Conservation (phyloP, 2,797 vertebrate genomes). For the Crenuchus spilurus region DNA sequence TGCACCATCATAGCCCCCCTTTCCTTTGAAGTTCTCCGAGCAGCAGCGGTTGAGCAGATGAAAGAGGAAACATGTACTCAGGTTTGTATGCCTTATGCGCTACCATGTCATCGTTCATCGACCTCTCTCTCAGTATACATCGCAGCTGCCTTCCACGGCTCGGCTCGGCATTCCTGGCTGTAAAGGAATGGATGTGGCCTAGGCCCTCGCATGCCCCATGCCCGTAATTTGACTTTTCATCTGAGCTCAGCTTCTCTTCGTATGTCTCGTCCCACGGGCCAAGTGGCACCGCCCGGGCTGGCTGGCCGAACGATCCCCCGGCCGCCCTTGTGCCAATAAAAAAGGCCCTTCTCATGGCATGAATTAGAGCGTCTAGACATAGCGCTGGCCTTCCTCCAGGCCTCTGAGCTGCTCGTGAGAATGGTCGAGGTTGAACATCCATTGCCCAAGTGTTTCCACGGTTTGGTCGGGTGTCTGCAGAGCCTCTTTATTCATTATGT, state of each 20-base stretch:
- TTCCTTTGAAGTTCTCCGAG: background rate
- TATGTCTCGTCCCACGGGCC: background rate
- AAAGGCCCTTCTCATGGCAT: conserved; percentile 25
- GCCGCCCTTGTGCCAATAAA: conserved; percentile 25
- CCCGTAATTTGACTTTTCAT: conserved; percentile 2
- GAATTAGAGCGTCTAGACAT: conserved; percentile 48
- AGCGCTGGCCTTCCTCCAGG: conserved; percentile 35
- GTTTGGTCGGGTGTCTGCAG: conserved; percentile 35
- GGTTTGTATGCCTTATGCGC: background rate
- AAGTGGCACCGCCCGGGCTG: conserved; percentile 6
- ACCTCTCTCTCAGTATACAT: background rate
- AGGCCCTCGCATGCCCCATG: background rate
- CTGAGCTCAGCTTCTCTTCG: background rate
- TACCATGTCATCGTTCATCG: background rate
- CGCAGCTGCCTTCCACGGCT: conserved; percentile 20
- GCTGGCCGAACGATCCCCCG: conserved; percentile 3
- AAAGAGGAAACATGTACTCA: conserved; percentile 3
- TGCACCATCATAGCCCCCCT: background rate
- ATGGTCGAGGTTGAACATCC: conserved; percentile 55
- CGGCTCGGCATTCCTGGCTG: background rate
- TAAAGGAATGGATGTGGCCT: conserved; percentile 1
- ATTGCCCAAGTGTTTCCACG: conserved; percentile 54
- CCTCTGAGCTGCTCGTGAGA: conserved; percentile 52
- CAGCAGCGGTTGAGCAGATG: background rate
- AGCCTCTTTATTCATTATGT: background rate